These are phyloP conservation scores for Drosophila sordidula DNA, from an alignment of 2,888 invertebrate species.

Conservation along the genomic window DNA sequence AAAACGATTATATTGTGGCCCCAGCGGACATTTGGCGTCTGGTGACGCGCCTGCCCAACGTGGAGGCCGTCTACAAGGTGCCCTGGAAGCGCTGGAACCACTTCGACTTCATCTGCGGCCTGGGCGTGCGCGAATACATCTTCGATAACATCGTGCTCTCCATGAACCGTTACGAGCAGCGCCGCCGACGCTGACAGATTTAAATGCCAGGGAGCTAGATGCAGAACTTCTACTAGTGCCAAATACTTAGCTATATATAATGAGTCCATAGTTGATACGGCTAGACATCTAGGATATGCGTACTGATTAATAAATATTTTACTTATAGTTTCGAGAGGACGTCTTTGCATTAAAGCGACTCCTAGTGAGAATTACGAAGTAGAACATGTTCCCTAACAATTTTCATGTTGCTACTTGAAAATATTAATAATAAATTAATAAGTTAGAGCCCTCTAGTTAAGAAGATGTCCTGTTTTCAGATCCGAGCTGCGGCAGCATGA, in stretches of 20 bases:
- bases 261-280: slow-evolving; percentile 44
- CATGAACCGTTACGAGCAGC: slow-evolving; percentile 79
- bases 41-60: slow-evolving; percentile 74
- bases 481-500: too few relatives aligned
- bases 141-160: slow-evolving; percentile 82
- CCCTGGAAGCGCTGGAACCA: slow-evolving; percentile 84
- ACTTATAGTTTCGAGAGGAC: slow-evolving; percentile 48
- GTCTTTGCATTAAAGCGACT: background rate
- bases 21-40: slow-evolving; percentile 82
- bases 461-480: too few relatives aligned
- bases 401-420: too few relatives aligned
- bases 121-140: slow-evolving; percentile 82
- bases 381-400: too few relatives aligned
- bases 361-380: too few relatives aligned
- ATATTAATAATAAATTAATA: too few relatives aligned
- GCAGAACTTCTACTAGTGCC: slow-evolving; percentile 72
- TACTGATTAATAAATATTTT: slow-evolving; percentile 76
- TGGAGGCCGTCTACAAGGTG: slow-evolving; percentile 80
- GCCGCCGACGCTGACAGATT: slow-evolving; percentile 41
- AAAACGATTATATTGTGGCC: slow-evolving; percentile 83
- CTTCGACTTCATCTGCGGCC: slow-evolving; percentile 83
- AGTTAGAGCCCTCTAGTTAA: too few relatives aligned
- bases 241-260: slow-evolving; percentile 63
- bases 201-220: slow-evolving; percentile 40
- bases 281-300: slow-evolving; percentile 37